These are phyloP conservation scores for Puma concolor DNA, from an alignment of 2,113 vertebrate genomes.

Conservation along the genomic window DNA sequence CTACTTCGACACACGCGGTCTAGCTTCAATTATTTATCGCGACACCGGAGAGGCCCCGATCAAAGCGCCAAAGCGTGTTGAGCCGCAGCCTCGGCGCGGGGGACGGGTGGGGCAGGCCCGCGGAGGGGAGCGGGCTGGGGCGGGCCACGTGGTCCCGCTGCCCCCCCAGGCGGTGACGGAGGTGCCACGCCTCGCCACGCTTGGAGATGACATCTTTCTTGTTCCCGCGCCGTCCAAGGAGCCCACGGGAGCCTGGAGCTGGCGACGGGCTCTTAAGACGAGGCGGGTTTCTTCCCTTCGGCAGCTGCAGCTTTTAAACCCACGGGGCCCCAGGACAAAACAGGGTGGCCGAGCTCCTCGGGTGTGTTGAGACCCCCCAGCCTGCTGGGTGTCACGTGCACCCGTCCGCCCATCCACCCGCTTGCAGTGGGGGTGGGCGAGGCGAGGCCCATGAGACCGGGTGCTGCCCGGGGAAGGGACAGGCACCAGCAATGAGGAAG, in stretches of 20 bases:
- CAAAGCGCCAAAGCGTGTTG: not conserved
- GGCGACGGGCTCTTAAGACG: accelerated
- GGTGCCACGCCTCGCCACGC: accelerated
- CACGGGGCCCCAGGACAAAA: accelerated
- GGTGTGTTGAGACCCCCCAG: accelerated
- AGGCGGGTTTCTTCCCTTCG: accelerated
- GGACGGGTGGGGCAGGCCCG: not conserved
- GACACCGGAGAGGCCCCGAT: not conserved
- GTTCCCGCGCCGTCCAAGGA: accelerated
- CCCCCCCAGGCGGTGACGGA: accelerated
- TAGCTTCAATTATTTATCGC: slow-evolving; percentile 40
- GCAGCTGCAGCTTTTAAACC: accelerated
- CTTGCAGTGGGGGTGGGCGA: not conserved
- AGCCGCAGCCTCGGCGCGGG: accelerated
- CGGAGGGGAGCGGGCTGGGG: accelerated
- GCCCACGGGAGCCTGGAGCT: accelerated
- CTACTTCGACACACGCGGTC: not conserved
- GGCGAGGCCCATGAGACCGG: accelerated
- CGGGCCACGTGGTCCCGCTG: accelerated
- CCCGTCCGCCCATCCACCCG: not conserved
- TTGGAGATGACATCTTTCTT: not conserved
- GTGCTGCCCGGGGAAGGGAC: accelerated
- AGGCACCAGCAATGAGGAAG: accelerated
- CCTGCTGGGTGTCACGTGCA: not conserved
- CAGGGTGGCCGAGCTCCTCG: accelerated